These are phyloP conservation scores for Megamerina dolium DNA, from an alignment of 2,888 invertebrate genomes.

Conservation along the genomic window DNA sequence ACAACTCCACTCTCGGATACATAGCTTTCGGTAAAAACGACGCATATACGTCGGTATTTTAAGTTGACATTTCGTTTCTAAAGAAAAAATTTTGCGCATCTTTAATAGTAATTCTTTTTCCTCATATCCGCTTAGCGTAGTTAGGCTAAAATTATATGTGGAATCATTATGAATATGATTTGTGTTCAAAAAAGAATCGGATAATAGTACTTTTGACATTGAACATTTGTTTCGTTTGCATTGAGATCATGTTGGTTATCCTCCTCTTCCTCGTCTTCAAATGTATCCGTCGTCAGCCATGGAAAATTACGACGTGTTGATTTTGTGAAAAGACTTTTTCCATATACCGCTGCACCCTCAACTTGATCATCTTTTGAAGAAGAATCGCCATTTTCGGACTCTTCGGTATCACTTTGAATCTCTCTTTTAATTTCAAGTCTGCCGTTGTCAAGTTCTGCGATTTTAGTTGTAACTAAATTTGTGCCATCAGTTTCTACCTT, in stretches of 20 bases:
- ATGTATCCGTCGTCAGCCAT: constrained; percentile 47
- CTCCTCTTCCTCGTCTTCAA: too few relatives aligned
- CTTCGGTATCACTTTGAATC: constrained; percentile 18
- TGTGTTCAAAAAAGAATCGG: too few relatives aligned
- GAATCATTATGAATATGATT: too few relatives aligned
- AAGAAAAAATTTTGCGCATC: constrained; percentile 33
- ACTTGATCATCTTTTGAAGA: too few relatives aligned
- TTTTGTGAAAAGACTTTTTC: constrained; percentile 44
- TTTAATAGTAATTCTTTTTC: constrained; percentile 40
- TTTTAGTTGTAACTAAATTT: neutral
- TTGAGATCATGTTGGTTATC: too few relatives aligned
- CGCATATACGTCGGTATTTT: constrained; percentile 42
- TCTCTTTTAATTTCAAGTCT: constrained; percentile 29
- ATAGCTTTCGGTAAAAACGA: constrained; percentile 56
- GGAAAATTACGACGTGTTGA: constrained; percentile 48
- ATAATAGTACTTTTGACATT: too few relatives aligned
- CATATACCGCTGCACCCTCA: constrained; percentile 10
- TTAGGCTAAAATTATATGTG: neutral
- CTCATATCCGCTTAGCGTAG: constrained; percentile 40
- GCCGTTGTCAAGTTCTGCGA: neutral
- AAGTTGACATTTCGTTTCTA: constrained; percentile 31
- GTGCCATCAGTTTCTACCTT: constrained; percentile 6
- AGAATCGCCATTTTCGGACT: constrained; percentile 14
- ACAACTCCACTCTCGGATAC: constrained; percentile 55
- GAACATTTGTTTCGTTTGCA: too few relatives aligned